Evolutionary conservation across 2,797 vertebrate genomes (phyloP).

Genomic region (Helicolenus hilgendorfi): DNA sequence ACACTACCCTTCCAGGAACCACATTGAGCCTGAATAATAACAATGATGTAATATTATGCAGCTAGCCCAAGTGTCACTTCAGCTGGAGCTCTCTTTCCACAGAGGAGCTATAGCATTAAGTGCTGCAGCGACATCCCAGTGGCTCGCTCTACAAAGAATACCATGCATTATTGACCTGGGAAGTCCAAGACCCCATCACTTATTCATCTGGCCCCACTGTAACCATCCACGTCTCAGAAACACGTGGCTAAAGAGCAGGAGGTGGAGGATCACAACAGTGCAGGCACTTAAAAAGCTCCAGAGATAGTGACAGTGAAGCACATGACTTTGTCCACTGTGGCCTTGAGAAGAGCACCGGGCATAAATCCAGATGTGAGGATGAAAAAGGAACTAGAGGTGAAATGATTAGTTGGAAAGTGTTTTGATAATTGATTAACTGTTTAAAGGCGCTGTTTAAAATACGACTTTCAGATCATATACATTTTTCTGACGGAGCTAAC

Average conservation of each 20-base stretch:
- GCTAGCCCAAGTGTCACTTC: constrained; percentile 35
- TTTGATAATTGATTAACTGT: neutral
- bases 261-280: constrained; percentile 7
- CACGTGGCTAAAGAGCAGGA: neutral
- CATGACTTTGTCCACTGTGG: neutral
- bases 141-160: constrained; percentile 27
- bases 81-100: constrained; percentile 15
- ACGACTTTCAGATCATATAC: neutral
- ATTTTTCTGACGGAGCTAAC: neutral
- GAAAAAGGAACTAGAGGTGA: neutral
- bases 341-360: neutral
- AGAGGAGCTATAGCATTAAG: constrained; percentile 23
- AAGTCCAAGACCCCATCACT: constrained; percentile 56
- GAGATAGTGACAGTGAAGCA: neutral
- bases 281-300: neutral
- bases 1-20: constrained; percentile 6
- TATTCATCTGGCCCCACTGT: constrained; percentile 55
- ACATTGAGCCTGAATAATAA: neutral
- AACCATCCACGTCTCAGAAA: constrained; percentile 17
- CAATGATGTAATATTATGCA: constrained; percentile 50
- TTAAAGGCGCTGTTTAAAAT: neutral
- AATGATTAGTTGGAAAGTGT: neutral
- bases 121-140: constrained; percentile 25
- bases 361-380: neutral
- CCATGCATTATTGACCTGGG: constrained; percentile 74